Evolutionary conservation across 1,140 invertebrate species (phyloP).

Genomic region (Pogonognathellus flavescens): DNA sequence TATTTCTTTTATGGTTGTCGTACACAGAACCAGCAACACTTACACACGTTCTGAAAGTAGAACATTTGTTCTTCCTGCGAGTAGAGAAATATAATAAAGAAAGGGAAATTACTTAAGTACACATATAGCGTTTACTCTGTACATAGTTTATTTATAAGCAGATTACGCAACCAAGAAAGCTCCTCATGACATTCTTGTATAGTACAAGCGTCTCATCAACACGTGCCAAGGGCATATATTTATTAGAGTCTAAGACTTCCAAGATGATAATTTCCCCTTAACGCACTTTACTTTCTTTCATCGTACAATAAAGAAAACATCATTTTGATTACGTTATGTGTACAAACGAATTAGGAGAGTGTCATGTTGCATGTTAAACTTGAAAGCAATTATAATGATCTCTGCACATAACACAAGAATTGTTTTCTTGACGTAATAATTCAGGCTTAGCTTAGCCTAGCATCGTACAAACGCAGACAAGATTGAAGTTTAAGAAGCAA

Average conservation of each 20-base stretch:
- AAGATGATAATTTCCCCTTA: background rate
- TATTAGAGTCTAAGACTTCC: background rate
- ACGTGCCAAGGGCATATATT: slow-evolving; percentile 19
- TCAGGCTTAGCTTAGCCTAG: too few species aligned
- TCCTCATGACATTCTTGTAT: background rate
- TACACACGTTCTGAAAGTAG: slow-evolving; percentile 16
- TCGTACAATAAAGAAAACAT: background rate
- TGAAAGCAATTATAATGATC: too few species aligned
- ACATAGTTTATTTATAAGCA: too few species aligned
- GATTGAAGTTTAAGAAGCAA: too few species aligned
- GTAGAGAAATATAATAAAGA: background rate
- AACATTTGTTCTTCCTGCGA: background rate
- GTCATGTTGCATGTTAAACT: too few species aligned
- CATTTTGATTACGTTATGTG: too few species aligned
- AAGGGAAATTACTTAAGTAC: background rate
- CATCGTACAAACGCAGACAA: too few species aligned
- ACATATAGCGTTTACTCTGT: background rate
- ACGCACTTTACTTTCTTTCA: background rate
- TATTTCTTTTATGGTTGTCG: slow-evolving; percentile 27
- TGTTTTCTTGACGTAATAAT: too few species aligned
- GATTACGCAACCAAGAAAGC: too few species aligned
- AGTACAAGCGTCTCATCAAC: background rate
- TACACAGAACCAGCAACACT: background rate
- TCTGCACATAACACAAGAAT: too few species aligned
- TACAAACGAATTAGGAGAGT: too few species aligned